A percentile compares a stretch with the other conserved stretches of the same genome.
Conservation (phyloP, 2,113 vertebrate genomes). For the Tringa solitaria region DNA sequence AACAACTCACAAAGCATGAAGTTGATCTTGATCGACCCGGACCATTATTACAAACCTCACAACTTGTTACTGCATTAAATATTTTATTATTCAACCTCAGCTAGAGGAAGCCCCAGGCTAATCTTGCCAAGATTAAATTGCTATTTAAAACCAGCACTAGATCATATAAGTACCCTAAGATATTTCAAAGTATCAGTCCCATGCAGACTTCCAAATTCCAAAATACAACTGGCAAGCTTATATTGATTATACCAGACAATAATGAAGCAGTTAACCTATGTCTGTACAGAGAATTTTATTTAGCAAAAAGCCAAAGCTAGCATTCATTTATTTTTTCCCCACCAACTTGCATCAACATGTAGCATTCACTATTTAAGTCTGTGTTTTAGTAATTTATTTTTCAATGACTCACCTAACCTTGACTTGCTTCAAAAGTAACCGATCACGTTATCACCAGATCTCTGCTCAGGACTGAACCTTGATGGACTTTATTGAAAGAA, state of each 20-base stretch:
- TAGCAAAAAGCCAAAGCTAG: background rate
- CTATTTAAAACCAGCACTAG: background rate
- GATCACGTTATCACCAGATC: background rate
- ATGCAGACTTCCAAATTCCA: background rate
- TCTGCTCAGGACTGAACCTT: background rate
- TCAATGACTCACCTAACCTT: background rate
- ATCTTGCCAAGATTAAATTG: constrained; percentile 5
- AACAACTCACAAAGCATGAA: background rate
- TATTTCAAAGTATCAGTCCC: background rate
- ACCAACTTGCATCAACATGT: background rate
- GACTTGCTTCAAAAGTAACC: background rate
- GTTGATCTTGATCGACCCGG: background rate
- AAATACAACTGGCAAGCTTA: background rate
- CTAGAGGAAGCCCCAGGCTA: background rate
- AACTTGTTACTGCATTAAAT: background rate
- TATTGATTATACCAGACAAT: accelerated
- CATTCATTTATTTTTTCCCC: background rate
- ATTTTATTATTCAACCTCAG: background rate
- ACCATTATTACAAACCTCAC: background rate
- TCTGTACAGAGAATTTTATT: background rate
- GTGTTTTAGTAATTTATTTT: background rate
- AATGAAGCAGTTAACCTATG: background rate
- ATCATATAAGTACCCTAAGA: background rate
- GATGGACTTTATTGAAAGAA: background rate
- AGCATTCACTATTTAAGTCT: background rate